Evolutionary conservation across 2,888 invertebrate genomes (phyloP).

Genomic region (Plutella xylostella): DNA sequence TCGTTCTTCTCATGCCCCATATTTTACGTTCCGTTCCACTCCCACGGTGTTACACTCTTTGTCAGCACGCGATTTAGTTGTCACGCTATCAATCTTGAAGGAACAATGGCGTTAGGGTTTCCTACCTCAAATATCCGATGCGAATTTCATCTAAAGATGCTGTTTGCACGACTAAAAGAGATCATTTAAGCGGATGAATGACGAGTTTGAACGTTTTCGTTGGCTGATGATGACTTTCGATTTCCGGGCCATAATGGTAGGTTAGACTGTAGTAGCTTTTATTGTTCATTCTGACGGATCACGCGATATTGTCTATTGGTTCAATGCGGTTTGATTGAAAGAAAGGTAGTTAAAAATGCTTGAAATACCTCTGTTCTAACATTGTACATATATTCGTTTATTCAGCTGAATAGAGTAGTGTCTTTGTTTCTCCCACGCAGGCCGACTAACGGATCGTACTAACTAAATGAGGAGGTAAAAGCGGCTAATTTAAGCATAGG

Average conservation of each 20-base stretch:
- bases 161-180: no score
- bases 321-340: no score
- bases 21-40: conserved; percentile 30
- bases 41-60: conserved; percentile 36
- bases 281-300: no score
- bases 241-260: no score
- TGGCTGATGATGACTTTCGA: no score
- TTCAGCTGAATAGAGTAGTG: conserved; percentile 31
- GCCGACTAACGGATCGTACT: conserved; percentile 45
- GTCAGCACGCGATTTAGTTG: conserved; percentile 31
- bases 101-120: conserved; percentile 11
- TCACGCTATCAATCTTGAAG: conserved; percentile 36
- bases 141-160: no score
- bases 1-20: conserved; percentile 51
- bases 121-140: no score
- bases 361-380: conserved; percentile 4
- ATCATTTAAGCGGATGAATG: no score
- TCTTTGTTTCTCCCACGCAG: conserved; percentile 55
- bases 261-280: no score
- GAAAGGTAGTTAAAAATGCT: no score
- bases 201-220: no score
- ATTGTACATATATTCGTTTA: conserved; percentile 23
- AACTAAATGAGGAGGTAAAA: conserved; percentile 31
- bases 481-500: conserved; percentile 15
- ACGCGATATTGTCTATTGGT: no score